Base-by-base conservation (phyloP, 2,797 vertebrate species). In the Varecia variegata region DNA sequence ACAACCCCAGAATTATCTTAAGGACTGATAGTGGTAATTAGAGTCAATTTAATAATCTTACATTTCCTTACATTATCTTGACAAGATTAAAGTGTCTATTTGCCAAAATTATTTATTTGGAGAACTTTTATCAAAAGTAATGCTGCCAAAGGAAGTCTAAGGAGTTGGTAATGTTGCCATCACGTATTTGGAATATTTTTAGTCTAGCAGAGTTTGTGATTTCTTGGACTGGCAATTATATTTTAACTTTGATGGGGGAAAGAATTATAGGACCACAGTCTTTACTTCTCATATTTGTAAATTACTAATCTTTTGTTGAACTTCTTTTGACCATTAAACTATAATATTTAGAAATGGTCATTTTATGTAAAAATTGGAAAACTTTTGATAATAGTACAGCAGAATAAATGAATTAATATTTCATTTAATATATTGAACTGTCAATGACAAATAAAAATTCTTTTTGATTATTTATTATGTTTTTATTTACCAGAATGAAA, bases 401-500 rank as follows among this genome's bases (percentile, higher is more conserved):
- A 73, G 18, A 68, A 95, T 70, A 94, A 93, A 27, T 95, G 71
- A 92, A 93, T 88, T 95, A 88, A 73, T 77, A 91, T 70, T 97
- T 96, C 94, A 95, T 76, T 58, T 93, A 87, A 93, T 97, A 96
- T 93, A 93, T 54, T 85, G 35, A 96, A 54, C 14, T 92, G 52
- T 89, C 30, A 88, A 79, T 96, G 76, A 94, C 60, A 97, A 97
- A 95, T 90, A 94, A 95, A 97, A 83, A 35, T 23, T 58, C 15
- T 74, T 94, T 95, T 85, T 27, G 3, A 90, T 92, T 62, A 47
- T 38, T 60, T 70, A 15, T 56, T 21, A 45, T 93, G 88, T 90
- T 96, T 96, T 95, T 71, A 83, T 58, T 93, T 94, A 89, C 68
- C 27, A 95, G 80, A 94, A 84, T 93, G 94, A 91, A 82, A 82